Percentiles rank a stretch among this genome's conserved stretches.
These are phyloP conservation scores for Cairina moschata DNA, from an alignment of 2,113 vertebrate species.

Conservation along the genomic window DNA sequence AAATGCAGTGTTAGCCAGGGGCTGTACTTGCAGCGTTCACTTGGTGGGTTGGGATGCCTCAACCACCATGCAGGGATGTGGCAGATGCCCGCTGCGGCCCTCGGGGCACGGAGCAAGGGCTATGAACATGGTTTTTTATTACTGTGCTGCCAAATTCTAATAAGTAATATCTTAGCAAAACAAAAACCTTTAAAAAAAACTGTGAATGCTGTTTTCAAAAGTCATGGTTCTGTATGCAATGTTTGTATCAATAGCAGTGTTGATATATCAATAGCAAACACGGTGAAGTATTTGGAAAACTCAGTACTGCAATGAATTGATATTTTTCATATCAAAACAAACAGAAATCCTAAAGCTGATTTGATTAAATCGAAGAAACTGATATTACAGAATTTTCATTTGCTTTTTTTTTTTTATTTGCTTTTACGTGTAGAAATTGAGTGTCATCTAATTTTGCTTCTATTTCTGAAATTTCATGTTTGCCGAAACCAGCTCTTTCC, in stretches of 20 bases:
- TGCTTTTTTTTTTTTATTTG: neutral
- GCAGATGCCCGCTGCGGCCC: neutral
- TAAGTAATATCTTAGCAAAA: neutral
- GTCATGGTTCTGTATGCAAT: neutral
- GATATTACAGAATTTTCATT: neutral
- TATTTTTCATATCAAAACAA: conserved; percentile 28
- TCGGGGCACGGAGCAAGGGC: neutral
- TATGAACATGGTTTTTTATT: neutral
- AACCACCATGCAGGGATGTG: accelerated
- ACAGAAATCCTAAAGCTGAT: neutral
- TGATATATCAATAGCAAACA: neutral
- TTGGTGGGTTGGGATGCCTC: neutral
- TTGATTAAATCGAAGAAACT: neutral
- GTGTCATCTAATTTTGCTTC: neutral
- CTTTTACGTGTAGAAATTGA: conserved; percentile 6
- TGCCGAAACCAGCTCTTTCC: neutral
- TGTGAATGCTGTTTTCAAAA: neutral
- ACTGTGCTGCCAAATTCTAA: neutral
- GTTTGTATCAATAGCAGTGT: neutral
- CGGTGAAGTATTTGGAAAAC: neutral
- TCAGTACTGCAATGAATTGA: neutral
- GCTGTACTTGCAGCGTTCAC: neutral
- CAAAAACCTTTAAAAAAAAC: neutral
- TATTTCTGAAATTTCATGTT: neutral
- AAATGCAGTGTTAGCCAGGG: neutral